A percentile compares a stretch with the other conserved stretches of the same genome.
Conservation (phyloP, 2,888 invertebrate genomes). For the Heliconius erato region DNA sequence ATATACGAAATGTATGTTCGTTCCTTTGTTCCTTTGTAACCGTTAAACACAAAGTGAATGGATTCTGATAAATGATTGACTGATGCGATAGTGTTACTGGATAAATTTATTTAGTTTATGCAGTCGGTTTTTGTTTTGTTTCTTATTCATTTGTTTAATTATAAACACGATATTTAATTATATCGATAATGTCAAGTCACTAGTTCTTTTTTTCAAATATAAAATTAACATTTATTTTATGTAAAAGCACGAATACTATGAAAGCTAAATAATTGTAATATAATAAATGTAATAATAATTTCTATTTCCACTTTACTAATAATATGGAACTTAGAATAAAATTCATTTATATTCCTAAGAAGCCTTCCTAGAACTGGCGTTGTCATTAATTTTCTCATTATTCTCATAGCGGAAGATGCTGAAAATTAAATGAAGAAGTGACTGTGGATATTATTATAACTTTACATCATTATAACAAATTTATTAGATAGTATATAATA, state of each 20-base stretch:
- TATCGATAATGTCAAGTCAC: not conserved
- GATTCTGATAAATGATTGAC: too few relatives aligned
- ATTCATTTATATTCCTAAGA: conserved; percentile 13
- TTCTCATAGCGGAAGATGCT: conserved; percentile 6
- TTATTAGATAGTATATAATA: not conserved
- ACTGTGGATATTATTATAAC: not conserved
- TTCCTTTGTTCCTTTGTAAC: too few relatives aligned
- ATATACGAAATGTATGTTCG: too few relatives aligned
- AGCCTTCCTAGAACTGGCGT: conserved; percentile 18
- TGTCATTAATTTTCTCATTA: conserved; percentile 31
- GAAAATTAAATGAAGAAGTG: conserved; percentile 25
- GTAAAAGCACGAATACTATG: not conserved
- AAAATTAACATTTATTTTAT: not conserved
- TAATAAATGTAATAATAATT: conserved; percentile 1
- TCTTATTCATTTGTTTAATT: too few relatives aligned
- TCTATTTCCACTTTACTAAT: not conserved
- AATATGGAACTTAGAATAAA: conserved; percentile 10
- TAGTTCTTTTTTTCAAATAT: not conserved
- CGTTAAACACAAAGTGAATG: too few relatives aligned
- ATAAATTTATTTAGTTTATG: too few relatives aligned
- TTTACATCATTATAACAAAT: conserved; percentile 6
- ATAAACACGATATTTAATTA: not conserved
- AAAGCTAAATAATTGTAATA: not conserved
- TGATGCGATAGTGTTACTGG: too few relatives aligned
- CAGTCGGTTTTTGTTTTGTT: too few relatives aligned